These are phyloP conservation scores for Pimpla rufipes DNA, from an alignment of 2,888 invertebrate species.

Conservation along the genomic window DNA sequence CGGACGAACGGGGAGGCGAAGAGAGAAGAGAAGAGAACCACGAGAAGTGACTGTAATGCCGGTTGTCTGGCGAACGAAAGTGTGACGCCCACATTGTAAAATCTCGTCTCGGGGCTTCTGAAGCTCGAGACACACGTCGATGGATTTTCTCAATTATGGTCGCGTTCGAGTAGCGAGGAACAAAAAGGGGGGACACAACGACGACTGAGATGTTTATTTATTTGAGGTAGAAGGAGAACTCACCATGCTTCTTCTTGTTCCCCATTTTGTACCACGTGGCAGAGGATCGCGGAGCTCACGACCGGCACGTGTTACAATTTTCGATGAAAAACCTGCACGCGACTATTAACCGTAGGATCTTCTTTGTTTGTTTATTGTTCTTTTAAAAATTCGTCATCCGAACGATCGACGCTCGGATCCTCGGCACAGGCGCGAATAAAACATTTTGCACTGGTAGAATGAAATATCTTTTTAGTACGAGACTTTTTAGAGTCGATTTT, in stretches of 20 bases:
- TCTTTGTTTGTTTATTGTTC: background rate
- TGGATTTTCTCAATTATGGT: constrained; percentile 1
- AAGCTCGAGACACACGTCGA: background rate
- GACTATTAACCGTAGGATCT: background rate
- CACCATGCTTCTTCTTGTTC: constrained; percentile 74
- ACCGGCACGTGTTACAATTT: constrained; percentile 28
- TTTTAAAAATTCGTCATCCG: background rate
- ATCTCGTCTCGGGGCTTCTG: constrained; percentile 17
- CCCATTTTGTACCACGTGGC: constrained; percentile 67
- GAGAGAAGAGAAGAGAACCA: background rate
- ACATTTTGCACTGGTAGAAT: background rate
- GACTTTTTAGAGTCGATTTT: background rate
- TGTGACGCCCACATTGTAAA: constrained; percentile 52
- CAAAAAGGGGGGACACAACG: background rate
- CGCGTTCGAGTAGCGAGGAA: constrained; percentile 4
- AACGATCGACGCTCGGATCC: background rate
- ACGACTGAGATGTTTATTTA: background rate
- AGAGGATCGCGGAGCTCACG: background rate
- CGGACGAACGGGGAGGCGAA: too few species aligned
- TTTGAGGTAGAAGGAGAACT: constrained; percentile 44
- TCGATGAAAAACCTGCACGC: background rate
- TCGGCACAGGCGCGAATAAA: background rate
- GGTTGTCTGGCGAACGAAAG: constrained; percentile 61
- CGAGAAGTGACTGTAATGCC: background rate
- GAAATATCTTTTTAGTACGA: background rate